Base-by-base conservation (phyloP, 1,140 invertebrate genomes). In the Stegodyphus dumicola region DNA sequence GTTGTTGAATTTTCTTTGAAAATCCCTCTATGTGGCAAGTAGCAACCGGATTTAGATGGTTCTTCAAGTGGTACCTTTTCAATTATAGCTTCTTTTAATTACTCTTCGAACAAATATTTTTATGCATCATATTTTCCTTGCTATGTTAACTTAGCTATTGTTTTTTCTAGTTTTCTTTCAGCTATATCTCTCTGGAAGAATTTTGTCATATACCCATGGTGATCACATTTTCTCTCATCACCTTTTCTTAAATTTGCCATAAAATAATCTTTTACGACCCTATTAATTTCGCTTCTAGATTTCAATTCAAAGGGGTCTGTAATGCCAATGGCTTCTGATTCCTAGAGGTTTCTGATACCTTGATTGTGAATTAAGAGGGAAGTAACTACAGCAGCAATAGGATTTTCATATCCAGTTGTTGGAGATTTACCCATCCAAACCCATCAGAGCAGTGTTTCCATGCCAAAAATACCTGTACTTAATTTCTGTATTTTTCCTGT, bases 401-500 rank as follows among this genome's bases (percentile, higher is more conserved):
- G 49, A 70, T 70, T 70, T 70, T 49, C 48, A 70, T 15, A 6
- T 70, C 69, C 69, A 70, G 5, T 70, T 7, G 17, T 70, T 70
- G 7, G 7, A 7, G 5, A n/a, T n/a, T 70, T 70, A 10, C 69
- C 69, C 69, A 70, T 70, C n/a, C 18, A 70, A 56, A 60, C 13
- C 89, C 90, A 91, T 5, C 90, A 90, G 5, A 90, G 78, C 7
- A 79, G 48, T 0, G 89, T 90, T 85, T 91, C 88, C 6, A 89
- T 18, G 18, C 88, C 89, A 11, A 89, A 87, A 18, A 90, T 79
- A 0, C 89, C 89, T 79, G 87, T 87, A 4, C 67, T 13, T 49
- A 90, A 73, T 9, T 88, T 67, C 48, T 80, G 15, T n/a, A 85
- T 88, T 18, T 83, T 74, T 33, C 89, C 90, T 0, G 90, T 90